Base-by-base conservation (phyloP, 2,888 invertebrate genomes). In the Leptarthrus brevirostris region DNA sequence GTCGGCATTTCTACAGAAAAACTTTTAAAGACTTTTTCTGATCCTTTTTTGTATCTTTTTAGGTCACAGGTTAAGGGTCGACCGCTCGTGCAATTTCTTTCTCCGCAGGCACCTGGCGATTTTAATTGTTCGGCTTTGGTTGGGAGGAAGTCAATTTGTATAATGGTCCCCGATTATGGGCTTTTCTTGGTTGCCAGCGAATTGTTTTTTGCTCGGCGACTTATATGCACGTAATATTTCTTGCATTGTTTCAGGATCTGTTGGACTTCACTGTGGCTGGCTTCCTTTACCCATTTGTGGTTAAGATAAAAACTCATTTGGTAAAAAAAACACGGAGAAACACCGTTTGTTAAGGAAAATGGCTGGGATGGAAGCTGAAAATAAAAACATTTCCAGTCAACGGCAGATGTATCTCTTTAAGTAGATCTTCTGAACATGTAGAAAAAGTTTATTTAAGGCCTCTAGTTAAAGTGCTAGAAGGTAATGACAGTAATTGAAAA, bases 1-100 rank as follows among this genome's bases (percentile, higher is more conserved):
- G 44, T 66, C 24, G 66, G 26, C 44, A 12, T 66, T 66, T 66
- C 30, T 2, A 26, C 47, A 4, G 44, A 47, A 47, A n/a, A 26
- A 56, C 66, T 66, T 66, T 66, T n/a, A 66, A 66, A 20, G 26
- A 49, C 16, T 47, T 47, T 66, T 44, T 49, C 10, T 47, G 10
- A 47, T 66, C 49, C 66, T 66, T 61, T 58, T 61, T 66, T 66
- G 66, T 66, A 24, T 26, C 66, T 24, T 66, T 66, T 66, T 66
- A 66, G 66, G 66, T 66, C 66, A n/a, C n/a, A 66, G 66, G 66
- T 66, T 66, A 66, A 66, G 66, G 66, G 66, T 66, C 66, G 47
- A 6, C 49, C 49, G 49, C 49, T 47, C 66, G 44, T 49, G 4
- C 14, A 26, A 24, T 47, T 66, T 66, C 26, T 66, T 26, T 49